These are phyloP conservation scores for Cnemophilus loriae DNA, from an alignment of 2,113 vertebrate species.

Conservation along the genomic window DNA sequence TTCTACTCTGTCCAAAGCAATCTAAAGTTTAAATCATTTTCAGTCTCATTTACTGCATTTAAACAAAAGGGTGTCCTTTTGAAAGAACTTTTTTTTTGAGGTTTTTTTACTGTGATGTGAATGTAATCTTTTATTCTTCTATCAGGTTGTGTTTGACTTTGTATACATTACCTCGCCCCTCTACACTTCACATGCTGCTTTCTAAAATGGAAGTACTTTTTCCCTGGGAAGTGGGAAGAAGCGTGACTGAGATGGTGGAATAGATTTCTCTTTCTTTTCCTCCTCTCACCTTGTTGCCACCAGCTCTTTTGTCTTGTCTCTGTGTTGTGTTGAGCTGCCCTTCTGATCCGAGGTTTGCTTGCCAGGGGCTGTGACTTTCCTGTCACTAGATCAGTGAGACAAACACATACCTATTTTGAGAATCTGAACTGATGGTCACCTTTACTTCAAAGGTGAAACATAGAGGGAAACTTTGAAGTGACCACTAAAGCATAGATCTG, in stretches of 20 bases:
- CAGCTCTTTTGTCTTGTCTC: not conserved
- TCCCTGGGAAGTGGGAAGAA: not conserved
- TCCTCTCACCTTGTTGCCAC: not conserved
- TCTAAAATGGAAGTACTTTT: not conserved
- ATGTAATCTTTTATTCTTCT: not conserved
- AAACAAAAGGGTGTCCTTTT: not conserved
- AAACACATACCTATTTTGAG: not conserved
- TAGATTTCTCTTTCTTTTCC: not conserved
- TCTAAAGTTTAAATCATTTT: not conserved
- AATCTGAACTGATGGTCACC: not conserved
- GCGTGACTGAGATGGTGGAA: accelerated
- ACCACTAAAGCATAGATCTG: not conserved
- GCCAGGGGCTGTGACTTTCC: not conserved
- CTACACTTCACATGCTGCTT: accelerated
- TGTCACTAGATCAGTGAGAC: not conserved
- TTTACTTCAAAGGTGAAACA: not conserved
- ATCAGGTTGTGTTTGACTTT: not conserved
- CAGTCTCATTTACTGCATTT: not conserved
- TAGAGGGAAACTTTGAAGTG: not conserved
- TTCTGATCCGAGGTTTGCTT: not conserved
- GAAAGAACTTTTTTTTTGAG: not conserved
- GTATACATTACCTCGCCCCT: accelerated
- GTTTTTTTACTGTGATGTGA: not conserved
- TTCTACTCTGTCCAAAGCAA: not conserved
- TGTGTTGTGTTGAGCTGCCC: not conserved